Evolutionary conservation across 2,113 vertebrate genomes (phyloP).

Genomic region (Pholis gunnellus): DNA sequence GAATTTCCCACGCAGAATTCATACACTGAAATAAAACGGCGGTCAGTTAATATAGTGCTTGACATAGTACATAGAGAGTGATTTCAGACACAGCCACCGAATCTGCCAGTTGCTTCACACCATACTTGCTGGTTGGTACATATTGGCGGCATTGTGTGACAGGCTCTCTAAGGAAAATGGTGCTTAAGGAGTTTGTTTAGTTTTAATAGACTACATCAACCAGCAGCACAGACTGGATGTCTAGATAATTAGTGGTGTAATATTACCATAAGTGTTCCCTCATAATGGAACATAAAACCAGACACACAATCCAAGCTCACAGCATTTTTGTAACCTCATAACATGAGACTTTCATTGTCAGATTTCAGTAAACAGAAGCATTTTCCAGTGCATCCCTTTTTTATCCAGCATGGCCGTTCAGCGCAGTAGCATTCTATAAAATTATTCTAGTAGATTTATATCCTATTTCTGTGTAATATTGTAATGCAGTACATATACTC

Average conservation of each 20-base stretch:
- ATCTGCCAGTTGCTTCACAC: background rate
- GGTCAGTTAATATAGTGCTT: background rate
- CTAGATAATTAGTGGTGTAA: slow-evolving; percentile 50
- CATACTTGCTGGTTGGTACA: background rate
- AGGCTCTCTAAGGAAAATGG: slow-evolving; percentile 20
- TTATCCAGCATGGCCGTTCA: slow-evolving; percentile 63
- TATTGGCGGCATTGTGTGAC: slow-evolving; percentile 4
- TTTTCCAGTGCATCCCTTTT: slow-evolving; percentile 74
- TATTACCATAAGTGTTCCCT: slow-evolving; percentile 49
- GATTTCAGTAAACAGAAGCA: slow-evolving; percentile 56
- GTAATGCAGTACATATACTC: slow-evolving; percentile 34
- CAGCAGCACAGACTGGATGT: slow-evolving; percentile 40
- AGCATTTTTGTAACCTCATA: slow-evolving; percentile 45
- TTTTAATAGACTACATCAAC: slow-evolving; percentile 25
- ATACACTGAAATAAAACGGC: background rate
- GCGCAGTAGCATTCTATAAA: slow-evolving; percentile 41
- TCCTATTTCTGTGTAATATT: slow-evolving; percentile 44
- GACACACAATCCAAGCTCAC: slow-evolving; percentile 39
- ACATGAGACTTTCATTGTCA: slow-evolving; percentile 47
- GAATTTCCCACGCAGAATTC: background rate
- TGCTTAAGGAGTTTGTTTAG: slow-evolving; percentile 9
- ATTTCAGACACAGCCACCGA: slow-evolving; percentile 16
- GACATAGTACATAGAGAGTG: background rate
- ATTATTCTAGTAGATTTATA: slow-evolving; percentile 35
- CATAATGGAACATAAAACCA: slow-evolving; percentile 48